Percentiles rank a stretch among this genome's conserved stretches.
phyloP scores from a whole-genome alignment of 2,113 vertebrate species.

The Cichladusa arquata region DNA sequence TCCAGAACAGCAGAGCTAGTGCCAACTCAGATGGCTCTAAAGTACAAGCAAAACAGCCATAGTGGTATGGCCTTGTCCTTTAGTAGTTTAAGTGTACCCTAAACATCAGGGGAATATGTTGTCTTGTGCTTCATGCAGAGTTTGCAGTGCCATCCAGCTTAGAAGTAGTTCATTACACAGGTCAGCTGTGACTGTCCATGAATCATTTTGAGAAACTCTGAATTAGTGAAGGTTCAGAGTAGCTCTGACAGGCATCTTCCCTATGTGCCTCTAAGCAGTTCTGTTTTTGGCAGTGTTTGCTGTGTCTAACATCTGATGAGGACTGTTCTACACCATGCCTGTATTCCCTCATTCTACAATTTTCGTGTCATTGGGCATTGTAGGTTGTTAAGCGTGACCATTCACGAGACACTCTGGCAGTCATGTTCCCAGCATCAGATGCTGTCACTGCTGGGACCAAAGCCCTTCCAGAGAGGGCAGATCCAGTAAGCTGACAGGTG shows the following conservation, averaged over 20 bases:
- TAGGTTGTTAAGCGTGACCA: neutral
- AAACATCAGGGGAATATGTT: neutral
- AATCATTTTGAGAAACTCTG: neutral
- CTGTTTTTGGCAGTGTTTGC: neutral
- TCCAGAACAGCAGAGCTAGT: neutral
- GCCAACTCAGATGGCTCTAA: neutral
- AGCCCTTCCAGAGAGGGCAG: neutral
- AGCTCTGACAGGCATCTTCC: neutral
- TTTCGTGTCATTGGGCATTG: neutral
- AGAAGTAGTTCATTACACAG: neutral
- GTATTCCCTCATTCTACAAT: neutral
- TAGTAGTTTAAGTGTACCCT: neutral
- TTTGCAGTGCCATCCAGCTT: neutral
- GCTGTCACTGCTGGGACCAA: neutral
- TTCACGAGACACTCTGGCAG: neutral
- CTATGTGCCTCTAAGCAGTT: neutral
- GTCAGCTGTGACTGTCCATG: neutral
- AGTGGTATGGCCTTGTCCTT: neutral
- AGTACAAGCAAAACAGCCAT: neutral
- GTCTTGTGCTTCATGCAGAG: neutral
- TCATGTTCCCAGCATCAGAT: neutral
- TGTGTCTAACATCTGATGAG: neutral
- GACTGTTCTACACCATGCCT: neutral
- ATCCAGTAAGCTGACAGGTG: neutral
- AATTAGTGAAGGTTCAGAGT: neutral